A percentile compares a stretch with the other conserved stretches of the same genome.
phyloP scores from a whole-genome alignment of 92 coral and sea anemone species.

The Bergia sp. region DNA sequence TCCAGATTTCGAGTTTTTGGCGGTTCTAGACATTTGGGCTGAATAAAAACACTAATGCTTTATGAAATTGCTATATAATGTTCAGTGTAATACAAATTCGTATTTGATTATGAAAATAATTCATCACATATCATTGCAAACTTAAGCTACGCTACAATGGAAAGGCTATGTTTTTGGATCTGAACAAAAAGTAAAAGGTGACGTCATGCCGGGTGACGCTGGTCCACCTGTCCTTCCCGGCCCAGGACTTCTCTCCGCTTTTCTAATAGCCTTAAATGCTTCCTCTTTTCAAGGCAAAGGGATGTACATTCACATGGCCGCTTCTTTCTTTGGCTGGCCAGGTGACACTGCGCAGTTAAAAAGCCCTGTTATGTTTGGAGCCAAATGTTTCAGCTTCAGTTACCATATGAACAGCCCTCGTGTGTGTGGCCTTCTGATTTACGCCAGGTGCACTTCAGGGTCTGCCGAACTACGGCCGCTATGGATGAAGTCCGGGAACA shows the following conservation, averaged over 20 bases:
- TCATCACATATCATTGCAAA: too few relatives aligned
- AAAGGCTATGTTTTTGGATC: too few relatives aligned
- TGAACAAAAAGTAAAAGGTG: too few relatives aligned
- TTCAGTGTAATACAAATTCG: too few relatives aligned
- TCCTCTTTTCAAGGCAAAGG: too few relatives aligned
- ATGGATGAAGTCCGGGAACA: conserved; percentile 26
- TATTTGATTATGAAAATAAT: too few relatives aligned
- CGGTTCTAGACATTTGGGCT: neutral
- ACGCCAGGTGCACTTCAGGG: conserved; percentile 7
- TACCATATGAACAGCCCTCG: conserved; percentile 21
- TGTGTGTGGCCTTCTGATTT: conserved; percentile 14
- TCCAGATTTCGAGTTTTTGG: neutral
- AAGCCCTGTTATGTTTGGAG: conserved; percentile 6
- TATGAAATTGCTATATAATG: too few relatives aligned
- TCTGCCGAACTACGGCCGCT: neutral
- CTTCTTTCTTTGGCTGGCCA: conserved; percentile 8
- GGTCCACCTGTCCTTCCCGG: neutral
- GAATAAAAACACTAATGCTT: neutral
- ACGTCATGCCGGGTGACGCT: neutral
- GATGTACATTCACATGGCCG: neutral
- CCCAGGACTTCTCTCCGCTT: neutral
- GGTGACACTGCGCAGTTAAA: conserved; percentile 16
- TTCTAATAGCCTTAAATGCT: too few relatives aligned
- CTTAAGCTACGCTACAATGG: too few relatives aligned
- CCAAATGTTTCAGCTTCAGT: conserved; percentile 19